These are phyloP conservation scores for Palythoa grandiflora DNA, from an alignment of 92 coral and sea anemone species.

Conservation along the genomic window DNA sequence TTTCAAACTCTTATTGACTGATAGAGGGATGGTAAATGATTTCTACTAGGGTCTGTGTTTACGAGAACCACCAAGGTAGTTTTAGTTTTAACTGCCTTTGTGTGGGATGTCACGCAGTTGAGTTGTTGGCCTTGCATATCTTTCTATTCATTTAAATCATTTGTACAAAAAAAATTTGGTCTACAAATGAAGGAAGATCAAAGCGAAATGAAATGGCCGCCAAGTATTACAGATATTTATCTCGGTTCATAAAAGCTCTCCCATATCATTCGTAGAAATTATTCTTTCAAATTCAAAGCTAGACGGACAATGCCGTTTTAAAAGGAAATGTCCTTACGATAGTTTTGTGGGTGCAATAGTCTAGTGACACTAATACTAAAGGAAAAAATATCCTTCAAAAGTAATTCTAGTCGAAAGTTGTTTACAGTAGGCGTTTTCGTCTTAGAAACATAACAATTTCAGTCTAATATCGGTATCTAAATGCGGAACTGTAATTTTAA, in stretches of 20 bases:
- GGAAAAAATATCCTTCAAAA: neutral
- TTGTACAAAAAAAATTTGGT: neutral
- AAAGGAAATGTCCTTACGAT: neutral
- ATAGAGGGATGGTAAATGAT: neutral
- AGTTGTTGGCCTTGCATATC: neutral
- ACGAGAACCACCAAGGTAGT: neutral
- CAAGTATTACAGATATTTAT: neutral
- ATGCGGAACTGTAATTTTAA: neutral
- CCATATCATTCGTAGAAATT: neutral
- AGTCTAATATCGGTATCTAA: neutral
- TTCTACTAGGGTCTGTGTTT: neutral
- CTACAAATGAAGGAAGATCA: neutral
- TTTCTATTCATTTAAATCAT: neutral
- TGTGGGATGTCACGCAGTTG: neutral
- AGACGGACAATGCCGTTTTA: neutral
- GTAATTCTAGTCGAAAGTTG: neutral
- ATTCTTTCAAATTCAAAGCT: neutral
- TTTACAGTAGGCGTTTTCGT: neutral
- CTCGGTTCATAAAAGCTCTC: neutral
- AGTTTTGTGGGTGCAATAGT: neutral
- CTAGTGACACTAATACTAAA: neutral
- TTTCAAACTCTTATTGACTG: neutral
- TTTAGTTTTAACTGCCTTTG: neutral
- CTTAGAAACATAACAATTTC: neutral
- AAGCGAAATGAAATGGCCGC: neutral